Percentiles rank a stretch among this genome's conserved stretches.
Evolutionary conservation across 2,113 vertebrate species (phyloP).

Genomic region (Mionectes macconnelli): DNA sequence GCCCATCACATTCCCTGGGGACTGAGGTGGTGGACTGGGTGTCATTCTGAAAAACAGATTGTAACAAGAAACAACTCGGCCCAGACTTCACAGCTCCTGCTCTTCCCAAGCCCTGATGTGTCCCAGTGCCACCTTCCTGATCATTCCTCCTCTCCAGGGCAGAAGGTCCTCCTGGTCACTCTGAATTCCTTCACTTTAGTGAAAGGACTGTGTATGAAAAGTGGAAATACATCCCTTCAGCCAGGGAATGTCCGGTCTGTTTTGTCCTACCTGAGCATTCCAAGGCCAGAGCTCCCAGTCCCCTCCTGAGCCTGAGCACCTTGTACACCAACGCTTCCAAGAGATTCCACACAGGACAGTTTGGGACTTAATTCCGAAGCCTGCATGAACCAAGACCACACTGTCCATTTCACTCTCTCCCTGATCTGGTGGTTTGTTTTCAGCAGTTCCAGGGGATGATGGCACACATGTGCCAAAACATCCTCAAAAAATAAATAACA

Average conservation of each 20-base stretch:
- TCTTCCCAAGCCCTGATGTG: background rate
- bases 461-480: rapidly evolving
- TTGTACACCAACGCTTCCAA: background rate
- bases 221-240: background rate
- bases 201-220: background rate
- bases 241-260: background rate
- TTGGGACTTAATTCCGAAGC: background rate
- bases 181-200: background rate
- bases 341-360: rapidly evolving
- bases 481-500: background rate
- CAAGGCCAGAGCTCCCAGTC: background rate
- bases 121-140: background rate
- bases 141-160: rapidly evolving
- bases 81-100: background rate
- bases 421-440: rapidly evolving
- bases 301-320: background rate
- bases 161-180: background rate
- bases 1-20: background rate
- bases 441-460: background rate
- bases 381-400: background rate
- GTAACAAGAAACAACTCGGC: background rate
- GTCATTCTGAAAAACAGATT: background rate
- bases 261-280: background rate
- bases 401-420: rapidly evolving
- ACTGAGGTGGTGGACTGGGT: background rate